Conservation (phyloP, 2,797 vertebrate species). For the Amazona finschi region DNA sequence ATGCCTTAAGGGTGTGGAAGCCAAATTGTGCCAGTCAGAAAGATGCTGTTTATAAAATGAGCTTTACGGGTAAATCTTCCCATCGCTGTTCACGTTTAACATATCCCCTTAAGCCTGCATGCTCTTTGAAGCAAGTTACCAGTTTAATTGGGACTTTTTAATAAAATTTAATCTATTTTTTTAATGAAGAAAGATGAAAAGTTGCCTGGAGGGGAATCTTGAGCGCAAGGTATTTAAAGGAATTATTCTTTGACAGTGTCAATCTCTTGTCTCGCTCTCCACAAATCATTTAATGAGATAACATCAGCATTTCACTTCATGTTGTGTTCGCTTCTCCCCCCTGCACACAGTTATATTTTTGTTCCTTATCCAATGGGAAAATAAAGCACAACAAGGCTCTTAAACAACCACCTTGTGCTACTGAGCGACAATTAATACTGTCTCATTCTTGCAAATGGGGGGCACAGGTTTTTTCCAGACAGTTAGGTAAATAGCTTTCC, state of each 20-base stretch:
- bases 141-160: slow-evolving; percentile 69
- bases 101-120: slow-evolving; percentile 57
- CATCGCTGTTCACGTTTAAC: slow-evolving; percentile 40
- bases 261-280: slow-evolving; percentile 66
- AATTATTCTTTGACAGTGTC: slow-evolving; percentile 71
- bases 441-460: slow-evolving; percentile 45
- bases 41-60: slow-evolving; percentile 34
- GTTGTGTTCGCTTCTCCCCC: background rate
- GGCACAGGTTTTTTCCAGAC: background rate
- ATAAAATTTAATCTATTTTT: slow-evolving; percentile 73
- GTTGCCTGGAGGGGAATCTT: slow-evolving; percentile 67
- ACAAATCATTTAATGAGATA: slow-evolving; percentile 74
- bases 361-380: slow-evolving; percentile 23
- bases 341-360: background rate
- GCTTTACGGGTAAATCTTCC: slow-evolving; percentile 20
- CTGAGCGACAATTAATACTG: slow-evolving; percentile 38
- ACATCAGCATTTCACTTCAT: slow-evolving; percentile 71
- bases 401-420: background rate
- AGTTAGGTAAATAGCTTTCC: slow-evolving; percentile 46
- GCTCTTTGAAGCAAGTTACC: slow-evolving; percentile 67
- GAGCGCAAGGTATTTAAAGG: slow-evolving; percentile 71
- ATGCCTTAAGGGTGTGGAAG: slow-evolving; percentile 47
- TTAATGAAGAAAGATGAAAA: slow-evolving; percentile 71
- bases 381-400: background rate
- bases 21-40: slow-evolving; percentile 38